phyloP scores from a whole-genome alignment of 1,140 invertebrate species.

The Drosophila jambulina region DNA sequence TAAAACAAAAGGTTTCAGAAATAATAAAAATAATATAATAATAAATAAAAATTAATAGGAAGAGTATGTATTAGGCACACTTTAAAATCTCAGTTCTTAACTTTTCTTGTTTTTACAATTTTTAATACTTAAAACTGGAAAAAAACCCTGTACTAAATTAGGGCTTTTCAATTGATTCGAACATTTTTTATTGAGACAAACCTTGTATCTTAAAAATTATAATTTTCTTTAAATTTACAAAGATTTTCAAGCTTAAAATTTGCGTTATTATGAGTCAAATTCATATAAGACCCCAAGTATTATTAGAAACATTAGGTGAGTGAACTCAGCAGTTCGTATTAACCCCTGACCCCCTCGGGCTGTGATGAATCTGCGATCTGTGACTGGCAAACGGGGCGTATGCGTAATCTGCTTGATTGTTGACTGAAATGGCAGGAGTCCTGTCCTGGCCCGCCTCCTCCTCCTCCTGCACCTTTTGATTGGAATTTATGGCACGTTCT shows the following conservation, averaged over 20 bases:
- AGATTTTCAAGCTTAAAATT: background rate
- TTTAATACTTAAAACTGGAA: no score
- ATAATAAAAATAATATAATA: no score
- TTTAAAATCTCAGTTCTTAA: no score
- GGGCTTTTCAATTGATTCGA: no score
- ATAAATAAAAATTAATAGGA: no score
- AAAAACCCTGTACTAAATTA: no score
- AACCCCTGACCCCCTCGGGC: background rate
- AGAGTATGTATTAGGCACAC: no score
- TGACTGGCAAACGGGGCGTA: conserved; percentile 23
- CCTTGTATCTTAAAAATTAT: no score
- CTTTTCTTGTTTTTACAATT: no score
- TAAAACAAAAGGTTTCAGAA: no score
- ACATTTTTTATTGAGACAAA: no score
- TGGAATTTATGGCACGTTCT: conserved; percentile 75
- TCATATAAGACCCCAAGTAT: background rate
- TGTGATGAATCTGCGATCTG: conserved; percentile 22
- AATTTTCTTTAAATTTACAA: background rate
- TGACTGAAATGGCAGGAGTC: conserved; percentile 36
- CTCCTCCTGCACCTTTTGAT: conserved; percentile 47
- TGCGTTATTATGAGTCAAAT: background rate
- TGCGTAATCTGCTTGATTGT: conserved; percentile 17
- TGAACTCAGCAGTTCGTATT: background rate
- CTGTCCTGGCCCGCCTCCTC: background rate
- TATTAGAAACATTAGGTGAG: background rate